These are phyloP conservation scores for Triplophysa tibetana DNA, from an alignment of 2,113 vertebrate genomes.

Conservation along the genomic window DNA sequence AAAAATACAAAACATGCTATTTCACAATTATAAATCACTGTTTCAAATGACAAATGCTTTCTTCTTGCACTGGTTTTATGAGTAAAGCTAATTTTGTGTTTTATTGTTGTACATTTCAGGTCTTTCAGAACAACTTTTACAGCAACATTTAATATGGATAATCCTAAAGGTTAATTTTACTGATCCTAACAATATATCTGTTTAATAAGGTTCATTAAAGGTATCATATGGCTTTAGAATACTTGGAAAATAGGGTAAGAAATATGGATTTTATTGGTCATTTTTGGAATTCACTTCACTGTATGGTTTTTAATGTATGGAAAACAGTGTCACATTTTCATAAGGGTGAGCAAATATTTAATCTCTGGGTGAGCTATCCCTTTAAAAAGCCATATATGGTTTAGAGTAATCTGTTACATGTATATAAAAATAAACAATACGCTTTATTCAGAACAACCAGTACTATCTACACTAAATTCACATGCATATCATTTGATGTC, in stretches of 20 bases:
- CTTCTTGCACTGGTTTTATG: not conserved
- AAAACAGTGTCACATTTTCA: not conserved
- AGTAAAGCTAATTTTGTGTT: not conserved
- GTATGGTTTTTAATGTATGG: not conserved
- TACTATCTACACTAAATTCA: not conserved
- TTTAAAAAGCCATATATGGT: not conserved
- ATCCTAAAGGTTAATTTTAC: not conserved
- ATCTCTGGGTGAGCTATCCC: not conserved
- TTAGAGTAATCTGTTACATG: not conserved
- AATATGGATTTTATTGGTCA: too few species aligned
- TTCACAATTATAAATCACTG: not conserved
- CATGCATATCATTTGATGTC: constrained; percentile 10
- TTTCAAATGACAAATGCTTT: not conserved
- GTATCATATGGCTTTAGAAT: not conserved
- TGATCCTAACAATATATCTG: not conserved
- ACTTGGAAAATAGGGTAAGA: too few species aligned
- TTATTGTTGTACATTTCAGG: not conserved
- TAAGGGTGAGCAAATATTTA: not conserved
- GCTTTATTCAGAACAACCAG: constrained; percentile 18
- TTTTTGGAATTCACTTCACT: too few species aligned
- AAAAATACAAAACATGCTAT: not conserved
- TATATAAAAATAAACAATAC: constrained; percentile 3
- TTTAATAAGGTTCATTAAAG: not conserved
- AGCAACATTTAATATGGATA: not conserved
- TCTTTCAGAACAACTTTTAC: not conserved